Conservation (phyloP, 1,140 invertebrate species). For the Heliconius congener region DNA sequence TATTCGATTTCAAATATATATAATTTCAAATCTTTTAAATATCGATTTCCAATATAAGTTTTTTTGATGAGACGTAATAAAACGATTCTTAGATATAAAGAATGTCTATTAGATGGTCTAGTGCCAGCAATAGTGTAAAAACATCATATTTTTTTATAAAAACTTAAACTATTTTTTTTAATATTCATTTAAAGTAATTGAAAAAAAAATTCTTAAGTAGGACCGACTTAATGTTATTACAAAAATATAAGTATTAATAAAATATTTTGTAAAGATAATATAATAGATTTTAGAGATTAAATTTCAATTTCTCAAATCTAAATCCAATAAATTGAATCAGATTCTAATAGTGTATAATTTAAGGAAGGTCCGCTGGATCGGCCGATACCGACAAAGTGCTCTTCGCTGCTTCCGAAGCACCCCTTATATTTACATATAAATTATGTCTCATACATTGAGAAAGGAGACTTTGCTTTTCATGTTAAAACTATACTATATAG, state of each 20-base stretch:
- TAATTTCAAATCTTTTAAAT: no score
- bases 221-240: neutral
- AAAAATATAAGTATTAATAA: no score
- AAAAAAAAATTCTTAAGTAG: neutral
- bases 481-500: neutral
- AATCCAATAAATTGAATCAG: conserved; percentile 40
- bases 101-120: no score
- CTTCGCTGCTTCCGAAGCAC: conserved; percentile 31
- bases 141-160: no score
- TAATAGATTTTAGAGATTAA: conserved; percentile 32
- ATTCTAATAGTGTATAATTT: conserved; percentile 59
- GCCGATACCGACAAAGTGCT: conserved; percentile 37
- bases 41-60: no score
- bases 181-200: neutral
- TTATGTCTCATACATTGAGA: conserved; percentile 47
- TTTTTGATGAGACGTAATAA: no score
- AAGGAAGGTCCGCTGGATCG: conserved; percentile 49
- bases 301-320: conserved; percentile 35
- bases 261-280: conserved; percentile 10
- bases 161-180: no score
- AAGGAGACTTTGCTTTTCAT: conserved; percentile 33
- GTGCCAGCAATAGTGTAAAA: no score
- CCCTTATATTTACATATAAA: conserved; percentile 61
- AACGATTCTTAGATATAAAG: no score
- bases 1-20: no score